A percentile compares a stretch with the other conserved stretches of the same genome.
phyloP scores from a whole-genome alignment of 2,113 vertebrate genomes.

The Lepisosteus oculatus region DNA sequence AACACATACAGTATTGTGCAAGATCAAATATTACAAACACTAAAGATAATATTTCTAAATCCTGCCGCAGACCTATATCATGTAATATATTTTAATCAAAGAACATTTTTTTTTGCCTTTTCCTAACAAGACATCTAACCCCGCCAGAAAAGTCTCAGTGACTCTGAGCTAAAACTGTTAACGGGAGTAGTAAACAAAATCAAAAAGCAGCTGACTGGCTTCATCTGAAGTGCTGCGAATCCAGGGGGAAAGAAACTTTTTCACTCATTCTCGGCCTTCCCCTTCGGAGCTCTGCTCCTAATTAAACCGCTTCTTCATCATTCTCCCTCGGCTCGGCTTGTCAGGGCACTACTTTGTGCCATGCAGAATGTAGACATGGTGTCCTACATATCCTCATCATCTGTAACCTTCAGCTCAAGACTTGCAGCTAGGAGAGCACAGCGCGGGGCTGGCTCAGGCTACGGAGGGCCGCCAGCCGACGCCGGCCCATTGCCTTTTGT shows the following conservation, averaged over 20 bases:
- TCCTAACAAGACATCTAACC: too few relatives aligned
- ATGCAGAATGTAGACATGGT: constrained; percentile 60
- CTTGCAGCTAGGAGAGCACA: constrained; percentile 9
- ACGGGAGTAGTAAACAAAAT: too few relatives aligned
- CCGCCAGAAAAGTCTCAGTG: too few relatives aligned
- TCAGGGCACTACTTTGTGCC: constrained; percentile 59
- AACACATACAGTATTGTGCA: too few relatives aligned
- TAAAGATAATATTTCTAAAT: too few relatives aligned
- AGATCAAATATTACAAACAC: too few relatives aligned
- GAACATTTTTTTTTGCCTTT: too few relatives aligned
- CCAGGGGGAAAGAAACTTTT: constrained; percentile 41
- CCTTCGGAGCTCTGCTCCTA: constrained; percentile 70
- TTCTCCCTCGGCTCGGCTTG: constrained; percentile 64
- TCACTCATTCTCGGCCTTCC: constrained; percentile 54
- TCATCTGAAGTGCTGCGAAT: too few relatives aligned
- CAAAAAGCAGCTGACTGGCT: too few relatives aligned
- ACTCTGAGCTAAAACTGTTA: too few relatives aligned
- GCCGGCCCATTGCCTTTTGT: constrained; percentile 55
- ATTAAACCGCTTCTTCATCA: constrained; percentile 72
- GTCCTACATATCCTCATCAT: constrained; percentile 70
- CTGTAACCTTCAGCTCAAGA: constrained; percentile 54
- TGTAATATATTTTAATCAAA: too few relatives aligned
- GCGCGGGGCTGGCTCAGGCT: constrained; percentile 43
- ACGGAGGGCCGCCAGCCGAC: constrained; percentile 60
- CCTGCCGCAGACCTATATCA: too few relatives aligned